phyloP scores from a whole-genome alignment of 2,888 invertebrate genomes.

The Apamea crenata region DNA sequence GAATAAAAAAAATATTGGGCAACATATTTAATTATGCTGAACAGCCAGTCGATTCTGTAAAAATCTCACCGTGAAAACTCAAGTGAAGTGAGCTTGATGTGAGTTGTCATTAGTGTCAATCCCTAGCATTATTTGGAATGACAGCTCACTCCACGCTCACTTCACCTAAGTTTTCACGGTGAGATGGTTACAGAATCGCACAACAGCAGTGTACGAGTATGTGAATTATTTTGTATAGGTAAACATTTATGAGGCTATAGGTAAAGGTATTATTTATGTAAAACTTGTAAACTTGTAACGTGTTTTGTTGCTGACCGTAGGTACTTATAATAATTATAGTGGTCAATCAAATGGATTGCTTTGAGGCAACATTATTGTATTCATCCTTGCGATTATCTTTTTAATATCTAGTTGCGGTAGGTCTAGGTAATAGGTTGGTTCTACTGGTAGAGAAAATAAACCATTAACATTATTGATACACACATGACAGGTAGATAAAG shows the following conservation, averaged over 20 bases:
- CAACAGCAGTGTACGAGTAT: background rate
- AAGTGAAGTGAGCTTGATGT: too few species aligned
- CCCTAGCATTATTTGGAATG: too few species aligned
- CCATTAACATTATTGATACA: background rate
- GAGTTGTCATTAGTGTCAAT: too few species aligned
- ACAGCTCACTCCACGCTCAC: too few species aligned
- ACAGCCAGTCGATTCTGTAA: too few species aligned
- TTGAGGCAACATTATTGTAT: background rate
- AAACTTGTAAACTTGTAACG: background rate
- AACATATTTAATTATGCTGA: background rate
- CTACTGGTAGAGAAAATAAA: background rate
- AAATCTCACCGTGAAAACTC: too few species aligned
- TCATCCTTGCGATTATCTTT: background rate
- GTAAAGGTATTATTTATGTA: background rate
- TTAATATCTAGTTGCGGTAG: background rate
- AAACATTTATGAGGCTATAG: background rate
- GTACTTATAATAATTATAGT: background rate
- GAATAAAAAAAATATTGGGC: background rate
- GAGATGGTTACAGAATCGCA: too few species aligned
- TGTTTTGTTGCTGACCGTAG: background rate
- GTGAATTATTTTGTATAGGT: background rate
- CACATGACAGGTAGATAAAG: background rate
- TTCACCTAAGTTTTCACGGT: too few species aligned
- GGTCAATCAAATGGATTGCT: background rate
- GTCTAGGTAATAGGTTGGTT: background rate